phyloP scores from a whole-genome alignment of 92 coral and sea anemone genomes.

The Scolanthus callimorphus region DNA sequence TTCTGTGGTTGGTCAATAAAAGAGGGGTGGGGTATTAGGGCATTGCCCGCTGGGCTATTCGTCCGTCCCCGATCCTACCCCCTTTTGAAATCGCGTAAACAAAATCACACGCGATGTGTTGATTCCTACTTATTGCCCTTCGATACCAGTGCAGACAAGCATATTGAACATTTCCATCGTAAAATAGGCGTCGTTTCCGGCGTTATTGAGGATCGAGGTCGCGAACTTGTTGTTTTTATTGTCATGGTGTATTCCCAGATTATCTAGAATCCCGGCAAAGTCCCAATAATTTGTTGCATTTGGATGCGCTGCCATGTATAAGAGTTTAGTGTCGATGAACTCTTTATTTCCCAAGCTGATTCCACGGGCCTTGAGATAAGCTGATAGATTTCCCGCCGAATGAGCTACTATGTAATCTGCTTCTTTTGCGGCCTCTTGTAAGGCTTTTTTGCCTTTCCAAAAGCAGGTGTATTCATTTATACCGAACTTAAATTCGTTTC shows the following conservation, averaged over 20 bases:
- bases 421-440: slow-evolving; percentile 1
- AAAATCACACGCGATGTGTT: too few species aligned
- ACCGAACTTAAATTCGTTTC: slow-evolving; percentile 26
- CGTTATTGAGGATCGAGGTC: slow-evolving; percentile 16
- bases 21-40: too few species aligned
- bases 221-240: not conserved
- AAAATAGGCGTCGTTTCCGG: slow-evolving; percentile 31
- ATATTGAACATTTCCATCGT: slow-evolving; percentile 27
- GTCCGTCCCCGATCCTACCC: too few species aligned
- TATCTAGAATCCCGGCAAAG: slow-evolving; percentile 7
- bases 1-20: too few species aligned
- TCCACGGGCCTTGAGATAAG: slow-evolving; percentile 13
- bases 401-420: slow-evolving; percentile 20
- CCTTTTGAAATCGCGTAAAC: too few species aligned
- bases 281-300: slow-evolving; percentile 13
- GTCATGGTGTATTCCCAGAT: slow-evolving; percentile 26
- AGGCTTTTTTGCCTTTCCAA: slow-evolving; percentile 4
- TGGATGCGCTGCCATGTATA: slow-evolving; percentile 29
- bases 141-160: slow-evolving; percentile 2
- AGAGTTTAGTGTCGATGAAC: slow-evolving; percentile 20
- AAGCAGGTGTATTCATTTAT: slow-evolving; percentile 2
- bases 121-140: too few species aligned
- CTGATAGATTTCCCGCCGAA: slow-evolving; percentile 11
- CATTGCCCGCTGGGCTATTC: too few species aligned
- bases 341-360: slow-evolving; percentile 1